These are phyloP conservation scores for Zaprionus africanus DNA, from an alignment of 1,140 invertebrate genomes.

Conservation along the genomic window DNA sequence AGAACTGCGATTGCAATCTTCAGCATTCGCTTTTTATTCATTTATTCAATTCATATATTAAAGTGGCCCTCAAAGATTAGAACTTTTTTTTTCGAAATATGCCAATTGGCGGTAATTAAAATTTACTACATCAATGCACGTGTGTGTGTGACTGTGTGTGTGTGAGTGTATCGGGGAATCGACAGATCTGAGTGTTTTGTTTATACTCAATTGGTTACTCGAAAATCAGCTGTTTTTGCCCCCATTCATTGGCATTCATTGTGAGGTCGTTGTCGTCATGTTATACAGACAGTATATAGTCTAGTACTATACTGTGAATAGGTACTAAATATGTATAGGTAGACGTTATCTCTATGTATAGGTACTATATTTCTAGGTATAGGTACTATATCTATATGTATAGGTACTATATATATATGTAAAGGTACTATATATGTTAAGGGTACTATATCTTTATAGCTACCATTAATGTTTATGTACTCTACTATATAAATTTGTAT, in stretches of 20 bases:
- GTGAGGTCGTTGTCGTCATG: conserved; percentile 46
- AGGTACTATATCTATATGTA: too few relatives aligned
- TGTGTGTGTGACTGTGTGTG: not conserved
- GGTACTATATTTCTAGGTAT: too few relatives aligned
- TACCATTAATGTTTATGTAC: too few relatives aligned
- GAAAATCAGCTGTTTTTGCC: conserved; percentile 30
- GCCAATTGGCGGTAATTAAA: conserved; percentile 47
- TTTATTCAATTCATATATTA: conserved; percentile 68
- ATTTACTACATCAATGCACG: conserved; percentile 28
- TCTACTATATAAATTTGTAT: too few relatives aligned
- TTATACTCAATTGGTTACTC: conserved; percentile 19
- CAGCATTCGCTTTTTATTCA: conserved; percentile 41
- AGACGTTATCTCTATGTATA: too few relatives aligned
- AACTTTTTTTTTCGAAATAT: conserved; percentile 9
- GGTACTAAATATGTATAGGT: not conserved
- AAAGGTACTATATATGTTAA: too few relatives aligned
- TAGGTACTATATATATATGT: too few relatives aligned
- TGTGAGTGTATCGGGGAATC: not conserved
- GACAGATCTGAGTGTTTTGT: conserved; percentile 20
- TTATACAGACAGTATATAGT: conserved; percentile 17
- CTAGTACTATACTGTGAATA: not conserved
- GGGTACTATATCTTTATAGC: too few relatives aligned
- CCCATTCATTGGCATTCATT: conserved; percentile 24
- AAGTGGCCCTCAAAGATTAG: conserved; percentile 53
- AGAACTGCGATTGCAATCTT: conserved; percentile 57